Percentiles rank a stretch among this genome's conserved stretches.
These are phyloP conservation scores for Philereme transversata DNA, from an alignment of 2,888 invertebrate genomes.

Conservation along the genomic window DNA sequence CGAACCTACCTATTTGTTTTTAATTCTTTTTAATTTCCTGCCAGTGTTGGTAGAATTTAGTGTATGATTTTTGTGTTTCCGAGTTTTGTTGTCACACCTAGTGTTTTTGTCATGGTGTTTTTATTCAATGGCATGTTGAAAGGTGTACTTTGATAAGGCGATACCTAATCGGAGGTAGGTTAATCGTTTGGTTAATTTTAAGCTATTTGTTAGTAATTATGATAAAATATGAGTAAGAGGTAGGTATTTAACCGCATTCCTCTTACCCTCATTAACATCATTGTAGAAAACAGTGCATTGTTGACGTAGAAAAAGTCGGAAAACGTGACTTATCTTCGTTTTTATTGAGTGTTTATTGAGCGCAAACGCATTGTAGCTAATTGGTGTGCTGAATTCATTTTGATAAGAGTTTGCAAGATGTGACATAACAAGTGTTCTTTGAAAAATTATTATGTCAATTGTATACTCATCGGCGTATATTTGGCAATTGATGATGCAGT, in stretches of 20 bases:
- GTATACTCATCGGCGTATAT: no score
- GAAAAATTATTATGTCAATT: no score
- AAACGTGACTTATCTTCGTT: constrained; percentile 26
- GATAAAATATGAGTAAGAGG: constrained; percentile 44
- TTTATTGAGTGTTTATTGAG: constrained; percentile 20
- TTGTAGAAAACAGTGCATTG: constrained; percentile 28
- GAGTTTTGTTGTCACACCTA: constrained; percentile 12
- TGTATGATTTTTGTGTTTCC: constrained; percentile 9
- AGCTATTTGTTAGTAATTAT: constrained; percentile 44
- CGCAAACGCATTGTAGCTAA: constrained; percentile 18
- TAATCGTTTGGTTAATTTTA: constrained; percentile 48
- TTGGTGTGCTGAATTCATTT: constrained; percentile 21
- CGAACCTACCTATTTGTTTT: constrained; percentile 31
- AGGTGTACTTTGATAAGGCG: constrained; percentile 37
- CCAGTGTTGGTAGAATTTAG: constrained; percentile 29
- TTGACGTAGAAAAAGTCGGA: constrained; percentile 22
- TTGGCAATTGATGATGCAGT: no score
- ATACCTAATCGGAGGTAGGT: constrained; percentile 47
- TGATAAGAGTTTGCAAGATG: constrained; percentile 29
- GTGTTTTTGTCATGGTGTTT: constrained; percentile 38
- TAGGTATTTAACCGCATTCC: constrained; percentile 28
- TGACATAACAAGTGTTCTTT: constrained; percentile 7
- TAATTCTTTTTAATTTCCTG: constrained; percentile 21
- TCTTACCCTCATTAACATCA: constrained; percentile 25
- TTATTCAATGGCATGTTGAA: constrained; percentile 16